These are phyloP conservation scores for Bugula neritina DNA, from an alignment of 2,888 invertebrate genomes.

Conservation along the genomic window DNA sequence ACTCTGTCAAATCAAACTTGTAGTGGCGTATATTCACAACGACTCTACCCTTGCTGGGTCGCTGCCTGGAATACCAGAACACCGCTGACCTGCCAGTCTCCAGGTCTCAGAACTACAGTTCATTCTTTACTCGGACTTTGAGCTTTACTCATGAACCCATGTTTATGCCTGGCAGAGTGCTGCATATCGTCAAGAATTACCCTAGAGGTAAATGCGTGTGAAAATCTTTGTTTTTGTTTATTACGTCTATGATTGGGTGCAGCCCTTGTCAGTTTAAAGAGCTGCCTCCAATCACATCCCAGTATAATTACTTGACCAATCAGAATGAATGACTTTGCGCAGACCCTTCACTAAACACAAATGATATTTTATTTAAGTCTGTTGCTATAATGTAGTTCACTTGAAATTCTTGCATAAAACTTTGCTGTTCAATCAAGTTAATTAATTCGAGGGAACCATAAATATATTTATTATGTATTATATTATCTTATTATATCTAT, in stretches of 20 bases:
- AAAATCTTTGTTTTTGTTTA: neutral
- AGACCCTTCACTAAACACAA: too few relatives aligned
- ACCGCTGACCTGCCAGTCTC: neutral
- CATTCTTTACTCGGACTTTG: neutral
- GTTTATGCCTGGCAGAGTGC: slow-evolving; percentile 77
- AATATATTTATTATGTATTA: neutral
- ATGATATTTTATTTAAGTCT: too few relatives aligned
- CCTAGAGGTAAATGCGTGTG: slow-evolving; percentile 63
- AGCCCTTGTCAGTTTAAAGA: too few relatives aligned
- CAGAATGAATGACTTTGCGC: too few relatives aligned
- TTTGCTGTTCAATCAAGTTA: too few relatives aligned
- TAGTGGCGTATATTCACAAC: slow-evolving; percentile 7
- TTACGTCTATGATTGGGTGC: neutral
- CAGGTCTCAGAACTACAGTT: slow-evolving; percentile 22
- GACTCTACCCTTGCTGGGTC: neutral
- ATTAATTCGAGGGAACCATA: too few relatives aligned
- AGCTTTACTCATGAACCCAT: slow-evolving; percentile 64
- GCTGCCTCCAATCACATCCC: too few relatives aligned
- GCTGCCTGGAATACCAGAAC: neutral
- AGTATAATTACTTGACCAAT: too few relatives aligned
- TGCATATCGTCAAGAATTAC: slow-evolving; percentile 79
- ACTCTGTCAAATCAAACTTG: too few relatives aligned
- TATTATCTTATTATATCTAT: slow-evolving; percentile 24
- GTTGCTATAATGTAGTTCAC: too few relatives aligned
- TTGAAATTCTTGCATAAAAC: too few relatives aligned